A percentile compares a stretch with the other conserved stretches of the same genome.
Evolutionary conservation across 1,140 invertebrate genomes (phyloP).

Genomic region (Euschistus heros): DNA sequence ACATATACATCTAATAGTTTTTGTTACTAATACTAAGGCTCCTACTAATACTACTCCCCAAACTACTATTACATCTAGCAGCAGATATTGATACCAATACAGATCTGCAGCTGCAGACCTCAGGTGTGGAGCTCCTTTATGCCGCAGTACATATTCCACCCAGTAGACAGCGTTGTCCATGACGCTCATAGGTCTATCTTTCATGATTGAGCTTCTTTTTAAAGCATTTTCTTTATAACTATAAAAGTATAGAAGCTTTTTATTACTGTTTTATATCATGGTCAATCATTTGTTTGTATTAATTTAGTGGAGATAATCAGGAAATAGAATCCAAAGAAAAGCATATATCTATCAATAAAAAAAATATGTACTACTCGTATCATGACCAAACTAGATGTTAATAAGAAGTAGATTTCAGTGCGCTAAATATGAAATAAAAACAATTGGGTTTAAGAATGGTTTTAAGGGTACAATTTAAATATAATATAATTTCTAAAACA

Average conservation of each 20-base stretch:
- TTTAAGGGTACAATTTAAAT: too few species aligned
- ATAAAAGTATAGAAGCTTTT: neutral
- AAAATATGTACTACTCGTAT: too few species aligned
- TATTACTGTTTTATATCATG: too few species aligned
- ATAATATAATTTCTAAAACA: too few species aligned
- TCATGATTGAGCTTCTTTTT: constrained; percentile 34
- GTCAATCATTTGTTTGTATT: too few species aligned
- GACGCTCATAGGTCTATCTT: constrained; percentile 42
- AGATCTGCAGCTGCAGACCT: constrained; percentile 33
- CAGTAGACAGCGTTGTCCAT: constrained; percentile 47
- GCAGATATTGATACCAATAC: constrained; percentile 47
- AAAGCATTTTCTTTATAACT: constrained; percentile 16
- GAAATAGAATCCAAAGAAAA: too few species aligned
- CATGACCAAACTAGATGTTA: too few species aligned
- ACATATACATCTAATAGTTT: neutral
- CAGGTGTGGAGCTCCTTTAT: constrained; percentile 39
- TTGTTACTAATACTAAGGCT: neutral
- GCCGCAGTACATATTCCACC: constrained; percentile 45
- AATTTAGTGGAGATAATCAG: too few species aligned
- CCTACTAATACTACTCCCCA: neutral
- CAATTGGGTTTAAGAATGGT: too few species aligned
- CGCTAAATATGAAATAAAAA: too few species aligned
- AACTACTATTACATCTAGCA: constrained; percentile 42
- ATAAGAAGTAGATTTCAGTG: too few species aligned
- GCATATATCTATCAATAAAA: too few species aligned